Conservation (phyloP, 2,797 vertebrate genomes). For the Pseudopleuronectes americanus region DNA sequence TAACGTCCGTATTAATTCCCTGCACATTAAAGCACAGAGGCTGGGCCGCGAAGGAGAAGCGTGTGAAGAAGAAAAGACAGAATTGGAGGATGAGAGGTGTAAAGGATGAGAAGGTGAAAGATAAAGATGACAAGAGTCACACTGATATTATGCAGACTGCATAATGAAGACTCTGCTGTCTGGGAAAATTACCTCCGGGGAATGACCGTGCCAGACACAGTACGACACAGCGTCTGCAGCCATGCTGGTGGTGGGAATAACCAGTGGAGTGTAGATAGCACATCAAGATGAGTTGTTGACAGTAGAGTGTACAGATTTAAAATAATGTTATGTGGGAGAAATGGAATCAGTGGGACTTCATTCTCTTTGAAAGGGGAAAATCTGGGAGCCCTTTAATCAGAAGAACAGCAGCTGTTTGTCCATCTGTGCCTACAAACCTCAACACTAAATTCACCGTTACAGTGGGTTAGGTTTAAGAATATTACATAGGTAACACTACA, state of each 20-base stretch:
- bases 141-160: conserved; percentile 24
- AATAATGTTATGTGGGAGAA: conserved; percentile 19
- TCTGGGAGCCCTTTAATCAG: conserved; percentile 23
- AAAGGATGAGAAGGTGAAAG: conserved; percentile 26
- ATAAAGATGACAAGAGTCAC: conserved; percentile 35
- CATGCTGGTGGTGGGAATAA: conserved; percentile 19
- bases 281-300: conserved; percentile 30
- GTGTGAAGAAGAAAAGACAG: neutral
- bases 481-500: too few species aligned
- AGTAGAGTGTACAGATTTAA: conserved; percentile 15
- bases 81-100: conserved; percentile 13
- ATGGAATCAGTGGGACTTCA: conserved; percentile 13
- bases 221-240: conserved; percentile 3
- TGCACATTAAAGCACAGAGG: neutral
- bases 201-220: conserved; percentile 17
- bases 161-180: conserved; percentile 39
- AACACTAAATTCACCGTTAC: conserved; percentile 8
- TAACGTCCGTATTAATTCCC: conserved; percentile 58
- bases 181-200: conserved; percentile 11
- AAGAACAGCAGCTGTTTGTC: conserved; percentile 47
- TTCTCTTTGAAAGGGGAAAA: conserved; percentile 33
- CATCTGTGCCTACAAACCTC: neutral
- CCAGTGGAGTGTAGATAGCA: conserved; percentile 28
- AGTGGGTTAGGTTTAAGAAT: neutral
- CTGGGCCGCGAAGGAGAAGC: conserved; percentile 10